Conservation (phyloP, 2,888 invertebrate species). For the Pedicia rivosa region DNA sequence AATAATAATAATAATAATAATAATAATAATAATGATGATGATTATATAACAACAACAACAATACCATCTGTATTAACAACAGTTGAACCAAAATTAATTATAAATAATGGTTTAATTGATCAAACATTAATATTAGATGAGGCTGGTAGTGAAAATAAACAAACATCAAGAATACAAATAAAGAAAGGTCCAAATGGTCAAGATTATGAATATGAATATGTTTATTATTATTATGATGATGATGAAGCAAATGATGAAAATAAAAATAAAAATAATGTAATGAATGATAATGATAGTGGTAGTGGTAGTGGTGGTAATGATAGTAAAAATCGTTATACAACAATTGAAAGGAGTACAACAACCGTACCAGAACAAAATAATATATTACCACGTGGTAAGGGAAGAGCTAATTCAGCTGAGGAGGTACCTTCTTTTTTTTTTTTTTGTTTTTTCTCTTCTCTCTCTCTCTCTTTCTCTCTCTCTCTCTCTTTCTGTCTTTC, state of each 20-base stretch:
- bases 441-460: too few relatives aligned
- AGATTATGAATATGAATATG: slow-evolving; percentile 83
- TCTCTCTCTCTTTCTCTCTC: too few relatives aligned
- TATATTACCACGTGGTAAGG: slow-evolving; percentile 39
- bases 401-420: too few relatives aligned
- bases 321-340: slow-evolving; percentile 31
- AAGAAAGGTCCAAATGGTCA: slow-evolving; percentile 81
- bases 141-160: slow-evolving; percentile 50
- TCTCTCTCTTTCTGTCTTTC: too few relatives aligned
- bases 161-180: slow-evolving; percentile 59
- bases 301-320: too few relatives aligned
- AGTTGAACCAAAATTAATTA: too few relatives aligned
- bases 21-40: neutral
- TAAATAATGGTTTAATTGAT: slow-evolving; percentile 23
- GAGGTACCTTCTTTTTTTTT: too few relatives aligned
- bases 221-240: slow-evolving; percentile 80
- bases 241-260: slow-evolving; percentile 48
- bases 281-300: slow-evolving; percentile 5
- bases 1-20: neutral
- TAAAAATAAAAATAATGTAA: neutral
- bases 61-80: slow-evolving; percentile 19
- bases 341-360: slow-evolving; percentile 26
- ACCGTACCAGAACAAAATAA: slow-evolving; percentile 50
- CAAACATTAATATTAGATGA: slow-evolving; percentile 40
- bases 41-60: slow-evolving; percentile 1